Evolutionary conservation across 1,140 invertebrate species (phyloP), one percentile per base, ranked within the genome.

Genomic region (Tetraneura akinire): DNA sequence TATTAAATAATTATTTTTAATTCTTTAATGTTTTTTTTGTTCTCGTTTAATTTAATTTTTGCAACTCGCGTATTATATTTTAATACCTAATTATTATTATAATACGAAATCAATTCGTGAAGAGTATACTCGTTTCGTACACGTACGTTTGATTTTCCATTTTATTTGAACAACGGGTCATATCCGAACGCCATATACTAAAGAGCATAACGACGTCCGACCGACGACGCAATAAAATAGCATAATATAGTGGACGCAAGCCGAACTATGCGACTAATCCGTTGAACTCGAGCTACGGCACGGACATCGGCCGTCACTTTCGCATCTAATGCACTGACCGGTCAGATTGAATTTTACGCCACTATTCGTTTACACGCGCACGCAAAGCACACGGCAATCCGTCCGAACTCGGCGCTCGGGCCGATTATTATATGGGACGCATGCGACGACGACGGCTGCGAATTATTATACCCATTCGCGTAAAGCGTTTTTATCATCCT

Each of bases 191-290:
- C 3, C 64, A 18, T 8, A 47, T 10, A 11, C 13, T 47, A 1
- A 37, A 66, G 11, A 21, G 32, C n/a, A 18, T 11, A 1, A 1
- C 60, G 29, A 29, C 64, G 9, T 37, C 64, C 64, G 64, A 21
- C 21, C 37, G 37, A 3, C 64, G n/a, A 47, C 42, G 66, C 13
- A 68, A 68, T 68, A 68, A 68, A 68, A 76, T 21, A 16, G n/a
- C n/a, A n/a, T n/a, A n/a, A n/a, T n/a, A 51, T 37, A 76, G 73
- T 76, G 53, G 29, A 74, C 71, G 51, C 51, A 21, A 29, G 47
- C 45, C 42, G 23, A 3, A 51, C 45, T 37, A 13, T 14, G 11
- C 29, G 47, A 55, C 32, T 76, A 76, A 76, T 76, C 73, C 73
- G 51, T 57, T 42, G 51, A 55, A 76, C 73, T 55, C 49, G 21